These are phyloP conservation scores for Schizopygopsis pylzovi DNA, from an alignment of 2,797 vertebrate genomes.

Conservation along the genomic window DNA sequence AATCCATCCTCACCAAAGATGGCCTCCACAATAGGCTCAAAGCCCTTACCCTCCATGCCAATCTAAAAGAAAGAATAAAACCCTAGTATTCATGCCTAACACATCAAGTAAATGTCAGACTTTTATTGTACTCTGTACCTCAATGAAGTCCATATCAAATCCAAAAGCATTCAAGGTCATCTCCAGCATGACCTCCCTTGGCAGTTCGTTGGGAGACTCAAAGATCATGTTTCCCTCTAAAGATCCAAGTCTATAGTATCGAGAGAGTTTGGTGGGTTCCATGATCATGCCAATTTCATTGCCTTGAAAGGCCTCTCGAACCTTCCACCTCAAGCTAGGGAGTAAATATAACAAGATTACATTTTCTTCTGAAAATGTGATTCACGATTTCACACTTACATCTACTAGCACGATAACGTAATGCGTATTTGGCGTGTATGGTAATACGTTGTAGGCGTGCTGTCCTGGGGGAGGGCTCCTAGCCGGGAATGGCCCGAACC, in stretches of 20 bases:
- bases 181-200: constrained; percentile 91
- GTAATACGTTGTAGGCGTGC: no score
- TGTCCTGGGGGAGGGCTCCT: no score
- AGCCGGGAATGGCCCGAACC: no score
- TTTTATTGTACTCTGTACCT: constrained; percentile 77
- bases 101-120: background rate
- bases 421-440: no score
- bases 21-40: constrained; percentile 90
- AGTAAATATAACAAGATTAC: constrained; percentile 11
- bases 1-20: constrained; percentile 92
- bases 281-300: constrained; percentile 77
- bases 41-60: constrained; percentile 88
- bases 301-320: constrained; percentile 81
- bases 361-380: background rate
- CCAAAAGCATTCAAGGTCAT: constrained; percentile 88
- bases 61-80: constrained; percentile 75
- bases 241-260: constrained; percentile 83
- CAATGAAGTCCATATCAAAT: constrained; percentile 85
- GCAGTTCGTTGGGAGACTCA: constrained; percentile 84
- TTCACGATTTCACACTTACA: no score
- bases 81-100: background rate
- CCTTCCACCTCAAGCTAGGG: constrained; percentile 80
- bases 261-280: constrained; percentile 85
- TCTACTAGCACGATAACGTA: no score
- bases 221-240: constrained; percentile 90